phyloP scores from a whole-genome alignment of 2,888 invertebrate genomes.

The Ichneumon xanthorius region DNA sequence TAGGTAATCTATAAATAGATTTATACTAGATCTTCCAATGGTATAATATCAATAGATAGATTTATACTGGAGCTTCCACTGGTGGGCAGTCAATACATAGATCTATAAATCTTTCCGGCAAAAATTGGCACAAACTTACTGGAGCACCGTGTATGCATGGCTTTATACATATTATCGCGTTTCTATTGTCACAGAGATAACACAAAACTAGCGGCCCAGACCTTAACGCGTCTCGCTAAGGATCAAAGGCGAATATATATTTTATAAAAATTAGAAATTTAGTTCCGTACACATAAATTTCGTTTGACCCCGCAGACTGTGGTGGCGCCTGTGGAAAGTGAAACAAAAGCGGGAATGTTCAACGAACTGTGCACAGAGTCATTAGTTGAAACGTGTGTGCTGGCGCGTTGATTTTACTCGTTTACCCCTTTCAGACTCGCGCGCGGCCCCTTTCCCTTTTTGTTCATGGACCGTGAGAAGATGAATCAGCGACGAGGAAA shows the following conservation, averaged over 20 bases:
- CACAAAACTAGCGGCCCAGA: neutral
- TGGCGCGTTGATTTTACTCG: neutral
- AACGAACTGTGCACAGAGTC: conserved; percentile 18
- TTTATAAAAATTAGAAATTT: neutral
- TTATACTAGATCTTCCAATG: no score
- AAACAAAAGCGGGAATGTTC: conserved; percentile 20
- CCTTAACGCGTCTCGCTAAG: neutral
- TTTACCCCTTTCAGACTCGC: neutral
- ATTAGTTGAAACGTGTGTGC: conserved; percentile 13
- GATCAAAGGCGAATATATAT: conserved; percentile 11
- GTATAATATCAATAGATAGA: no score
- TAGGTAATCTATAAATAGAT: no score
- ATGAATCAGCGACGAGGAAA: conserved; percentile 1
- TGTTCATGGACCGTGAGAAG: neutral
- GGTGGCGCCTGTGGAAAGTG: neutral
- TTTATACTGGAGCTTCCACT: neutral
- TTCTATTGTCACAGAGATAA: neutral
- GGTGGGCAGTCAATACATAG: neutral
- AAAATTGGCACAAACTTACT: neutral
- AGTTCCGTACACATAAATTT: conserved; percentile 23
- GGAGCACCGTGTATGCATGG: neutral
- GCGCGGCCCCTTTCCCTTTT: neutral
- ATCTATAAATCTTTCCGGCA: neutral
- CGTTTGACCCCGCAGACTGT: conserved; percentile 3
- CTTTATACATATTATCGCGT: neutral